These are phyloP conservation scores for Passer domesticus DNA, from an alignment of 2,113 vertebrate genomes.

Conservation along the genomic window DNA sequence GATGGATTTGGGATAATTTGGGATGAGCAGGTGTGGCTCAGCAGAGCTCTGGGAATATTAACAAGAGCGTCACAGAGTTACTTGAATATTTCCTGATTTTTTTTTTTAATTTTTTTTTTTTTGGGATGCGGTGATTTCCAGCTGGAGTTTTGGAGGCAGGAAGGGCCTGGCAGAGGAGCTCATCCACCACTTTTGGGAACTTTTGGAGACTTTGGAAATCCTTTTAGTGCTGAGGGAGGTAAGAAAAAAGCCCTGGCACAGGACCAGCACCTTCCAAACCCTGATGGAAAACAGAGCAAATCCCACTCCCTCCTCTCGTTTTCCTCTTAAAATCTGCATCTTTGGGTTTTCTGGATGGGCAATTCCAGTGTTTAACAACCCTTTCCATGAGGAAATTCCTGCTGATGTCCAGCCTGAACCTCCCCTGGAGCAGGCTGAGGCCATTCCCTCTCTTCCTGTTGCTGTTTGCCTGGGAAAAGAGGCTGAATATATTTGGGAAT, in stretches of 20 bases:
- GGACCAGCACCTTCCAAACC: not conserved
- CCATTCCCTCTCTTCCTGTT: not conserved
- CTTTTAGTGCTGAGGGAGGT: not conserved
- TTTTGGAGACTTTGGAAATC: not conserved
- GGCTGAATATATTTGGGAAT: fast-evolving
- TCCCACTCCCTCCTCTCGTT: fast-evolving
- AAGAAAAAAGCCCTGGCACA: not conserved
- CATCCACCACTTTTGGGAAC: not conserved
- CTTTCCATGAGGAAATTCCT: not conserved
- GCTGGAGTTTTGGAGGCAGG: not conserved
- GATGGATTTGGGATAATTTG: not conserved
- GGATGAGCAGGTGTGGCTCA: not conserved
- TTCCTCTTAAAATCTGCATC: not conserved
- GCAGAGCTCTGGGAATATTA: not conserved
- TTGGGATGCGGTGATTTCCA: not conserved
- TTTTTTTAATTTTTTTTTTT: too few relatives aligned
- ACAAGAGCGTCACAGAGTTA: fast-evolving
- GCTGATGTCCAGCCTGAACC: not conserved
- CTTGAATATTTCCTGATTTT: not conserved
- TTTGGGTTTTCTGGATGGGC: not conserved
- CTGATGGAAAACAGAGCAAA: not conserved
- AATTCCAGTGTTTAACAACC: not conserved
- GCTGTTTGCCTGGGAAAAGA: not conserved
- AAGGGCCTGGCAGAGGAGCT: not conserved
- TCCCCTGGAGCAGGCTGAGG: not conserved